Percentiles rank a stretch among this genome's conserved stretches.
Evolutionary conservation across 2,888 invertebrate species (phyloP).

Genomic region (Oligia latruncula): DNA sequence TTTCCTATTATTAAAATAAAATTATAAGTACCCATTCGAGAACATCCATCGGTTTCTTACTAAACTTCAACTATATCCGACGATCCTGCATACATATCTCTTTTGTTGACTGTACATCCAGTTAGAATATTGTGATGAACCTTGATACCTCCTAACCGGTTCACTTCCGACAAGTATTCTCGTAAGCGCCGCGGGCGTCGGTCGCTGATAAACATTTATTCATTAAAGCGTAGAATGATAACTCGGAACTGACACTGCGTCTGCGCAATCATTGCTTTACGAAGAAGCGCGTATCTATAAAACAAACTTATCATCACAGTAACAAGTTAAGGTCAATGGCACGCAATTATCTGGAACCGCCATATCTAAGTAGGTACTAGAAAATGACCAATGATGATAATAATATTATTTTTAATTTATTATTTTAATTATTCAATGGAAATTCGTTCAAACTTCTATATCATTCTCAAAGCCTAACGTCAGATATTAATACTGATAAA

Average conservation of each 20-base stretch:
- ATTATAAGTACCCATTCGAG: no score
- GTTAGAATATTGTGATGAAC: constrained; percentile 17
- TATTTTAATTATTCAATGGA: constrained; percentile 20
- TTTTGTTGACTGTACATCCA: neutral
- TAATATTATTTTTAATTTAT: constrained; percentile 12
- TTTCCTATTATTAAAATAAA: no score
- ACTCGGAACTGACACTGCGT: constrained; percentile 35
- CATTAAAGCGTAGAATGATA: constrained; percentile 48
- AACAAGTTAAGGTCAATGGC: constrained; percentile 63
- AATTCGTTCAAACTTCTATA: constrained; percentile 4
- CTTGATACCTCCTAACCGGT: constrained; percentile 46
- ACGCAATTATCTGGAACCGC: constrained; percentile 52
- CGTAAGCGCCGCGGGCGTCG: constrained; percentile 39
- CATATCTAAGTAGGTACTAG: constrained; percentile 22
- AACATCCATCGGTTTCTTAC: no score
- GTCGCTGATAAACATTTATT: constrained; percentile 53
- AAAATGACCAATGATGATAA: constrained; percentile 34
- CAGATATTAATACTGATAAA: constrained; percentile 24
- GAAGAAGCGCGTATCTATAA: constrained; percentile 62
- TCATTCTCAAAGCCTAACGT: constrained; percentile 6
- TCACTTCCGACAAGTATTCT: constrained; percentile 49
- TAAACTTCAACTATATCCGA: no score
- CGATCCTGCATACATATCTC: no score
- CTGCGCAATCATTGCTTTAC: constrained; percentile 58
- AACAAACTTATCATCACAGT: constrained; percentile 63